Conservation (phyloP, 2,797 vertebrate genomes). For the Chiloscyllium punctatum region DNA sequence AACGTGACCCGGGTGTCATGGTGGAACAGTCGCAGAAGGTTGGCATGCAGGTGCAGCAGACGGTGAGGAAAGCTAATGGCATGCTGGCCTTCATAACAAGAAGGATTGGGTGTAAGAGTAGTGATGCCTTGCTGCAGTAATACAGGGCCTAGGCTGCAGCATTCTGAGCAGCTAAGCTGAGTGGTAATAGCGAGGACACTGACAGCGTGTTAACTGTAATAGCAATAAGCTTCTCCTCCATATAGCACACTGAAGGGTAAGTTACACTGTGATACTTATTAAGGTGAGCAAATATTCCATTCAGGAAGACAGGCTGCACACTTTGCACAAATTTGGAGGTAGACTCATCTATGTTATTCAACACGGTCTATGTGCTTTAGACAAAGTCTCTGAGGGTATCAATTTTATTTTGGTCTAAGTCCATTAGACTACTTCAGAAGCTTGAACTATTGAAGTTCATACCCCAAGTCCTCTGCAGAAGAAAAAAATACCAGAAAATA, state of each 20-base stretch:
- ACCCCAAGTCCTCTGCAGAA: background rate
- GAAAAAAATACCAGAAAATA: background rate
- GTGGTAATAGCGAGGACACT: background rate
- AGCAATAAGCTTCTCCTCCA: background rate
- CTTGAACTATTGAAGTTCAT: background rate
- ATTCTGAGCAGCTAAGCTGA: background rate
- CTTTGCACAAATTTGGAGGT: background rate
- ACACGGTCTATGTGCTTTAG: too few relatives aligned
- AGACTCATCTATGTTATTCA: background rate
- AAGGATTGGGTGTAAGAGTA: too few relatives aligned
- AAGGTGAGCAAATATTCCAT: background rate
- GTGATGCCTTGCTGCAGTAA: too few relatives aligned
- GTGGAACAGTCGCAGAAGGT: too few relatives aligned
- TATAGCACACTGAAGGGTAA: background rate
- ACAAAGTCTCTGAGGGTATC: background rate
- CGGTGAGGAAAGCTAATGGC: too few relatives aligned
- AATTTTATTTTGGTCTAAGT: background rate
- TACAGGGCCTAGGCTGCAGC: background rate
- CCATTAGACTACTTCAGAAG: background rate
- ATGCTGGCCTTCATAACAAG: too few relatives aligned
- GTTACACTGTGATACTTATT: background rate
- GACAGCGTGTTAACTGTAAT: background rate
- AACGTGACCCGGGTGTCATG: too few relatives aligned
- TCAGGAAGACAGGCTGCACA: background rate
- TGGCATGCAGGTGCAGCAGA: too few relatives aligned